phyloP scores from a whole-genome alignment of 1,140 invertebrate genomes.

The Drosophila eugracilis region DNA sequence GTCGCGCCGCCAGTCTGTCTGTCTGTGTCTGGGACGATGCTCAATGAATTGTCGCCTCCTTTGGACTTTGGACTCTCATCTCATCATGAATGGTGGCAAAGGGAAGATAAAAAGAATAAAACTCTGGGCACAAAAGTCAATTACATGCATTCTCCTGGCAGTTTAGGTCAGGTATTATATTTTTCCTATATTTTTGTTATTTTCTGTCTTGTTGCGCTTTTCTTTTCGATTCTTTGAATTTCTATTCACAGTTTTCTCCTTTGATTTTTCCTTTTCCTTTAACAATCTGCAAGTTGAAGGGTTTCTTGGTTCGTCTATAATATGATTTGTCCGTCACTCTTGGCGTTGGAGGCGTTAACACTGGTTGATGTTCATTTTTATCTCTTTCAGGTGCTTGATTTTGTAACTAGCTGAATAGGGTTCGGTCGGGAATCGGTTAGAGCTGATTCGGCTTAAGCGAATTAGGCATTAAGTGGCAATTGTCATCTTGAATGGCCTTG shows the following conservation, averaged over 20 bases:
- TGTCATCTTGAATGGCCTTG: conserved; percentile 18
- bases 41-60: conserved; percentile 74
- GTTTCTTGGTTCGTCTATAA: conserved; percentile 42
- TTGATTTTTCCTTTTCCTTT: conserved; percentile 23
- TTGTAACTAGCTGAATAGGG: conserved; percentile 14
- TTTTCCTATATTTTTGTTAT: conserved; percentile 43
- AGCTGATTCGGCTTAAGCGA: conserved; percentile 19
- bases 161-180: conserved; percentile 58
- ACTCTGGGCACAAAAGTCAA: conserved; percentile 73
- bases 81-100: conserved; percentile 45
- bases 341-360: conserved; percentile 40
- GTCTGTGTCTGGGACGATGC: too few relatives aligned
- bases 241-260: conserved; percentile 39
- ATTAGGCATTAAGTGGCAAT: conserved; percentile 44
- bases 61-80: conserved; percentile 29
- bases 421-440: conserved; percentile 11
- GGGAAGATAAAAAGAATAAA: too few relatives aligned
- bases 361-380: conserved; percentile 26
- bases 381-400: conserved; percentile 7
- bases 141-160: conserved; percentile 74
- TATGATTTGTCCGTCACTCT: conserved; percentile 50
- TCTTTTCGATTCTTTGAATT: conserved; percentile 62
- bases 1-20: conserved; percentile 49
- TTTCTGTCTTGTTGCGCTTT: conserved; percentile 76
- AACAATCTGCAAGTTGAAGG: conserved; percentile 62